Evolutionary conservation across 2,888 invertebrate species (phyloP).

Genomic region (Agrochola lychnidis): DNA sequence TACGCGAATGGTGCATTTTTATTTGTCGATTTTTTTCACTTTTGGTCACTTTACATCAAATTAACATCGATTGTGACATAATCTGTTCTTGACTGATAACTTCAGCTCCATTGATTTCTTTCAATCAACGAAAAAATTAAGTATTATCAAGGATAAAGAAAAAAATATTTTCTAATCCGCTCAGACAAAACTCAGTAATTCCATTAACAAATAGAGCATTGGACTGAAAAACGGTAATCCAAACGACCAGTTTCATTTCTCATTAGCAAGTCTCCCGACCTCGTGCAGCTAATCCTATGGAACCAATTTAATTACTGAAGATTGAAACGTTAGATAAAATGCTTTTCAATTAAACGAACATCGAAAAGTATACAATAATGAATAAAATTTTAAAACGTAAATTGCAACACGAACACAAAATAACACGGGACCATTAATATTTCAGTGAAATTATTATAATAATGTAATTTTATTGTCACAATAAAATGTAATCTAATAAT

Average conservation of each 20-base stretch:
- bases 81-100: not conserved
- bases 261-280: constrained; percentile 58
- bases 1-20: not conserved
- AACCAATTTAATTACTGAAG: constrained; percentile 64
- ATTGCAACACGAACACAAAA: constrained; percentile 31
- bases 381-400: constrained; percentile 25
- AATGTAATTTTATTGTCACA: constrained; percentile 22
- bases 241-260: constrained; percentile 62
- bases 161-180: not conserved
- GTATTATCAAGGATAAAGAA: not conserved
- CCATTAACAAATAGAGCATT: constrained; percentile 46
- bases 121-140: not conserved
- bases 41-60: not conserved
- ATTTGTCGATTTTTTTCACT: too few relatives aligned
- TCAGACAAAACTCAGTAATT: constrained; percentile 21
- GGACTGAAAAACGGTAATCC: constrained; percentile 50
- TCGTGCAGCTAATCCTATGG: constrained; percentile 45
- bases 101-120: not conserved
- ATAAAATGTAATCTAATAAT: constrained; percentile 43
- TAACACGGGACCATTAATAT: constrained; percentile 12
- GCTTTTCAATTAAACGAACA: constrained; percentile 55
- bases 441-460: constrained; percentile 34
- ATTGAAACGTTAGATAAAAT: constrained; percentile 60
- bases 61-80: not conserved
- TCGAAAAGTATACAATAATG: constrained; percentile 17